Evolutionary conservation across 2,113 vertebrate species (phyloP).

Genomic region (Clarias macrocephalus): DNA sequence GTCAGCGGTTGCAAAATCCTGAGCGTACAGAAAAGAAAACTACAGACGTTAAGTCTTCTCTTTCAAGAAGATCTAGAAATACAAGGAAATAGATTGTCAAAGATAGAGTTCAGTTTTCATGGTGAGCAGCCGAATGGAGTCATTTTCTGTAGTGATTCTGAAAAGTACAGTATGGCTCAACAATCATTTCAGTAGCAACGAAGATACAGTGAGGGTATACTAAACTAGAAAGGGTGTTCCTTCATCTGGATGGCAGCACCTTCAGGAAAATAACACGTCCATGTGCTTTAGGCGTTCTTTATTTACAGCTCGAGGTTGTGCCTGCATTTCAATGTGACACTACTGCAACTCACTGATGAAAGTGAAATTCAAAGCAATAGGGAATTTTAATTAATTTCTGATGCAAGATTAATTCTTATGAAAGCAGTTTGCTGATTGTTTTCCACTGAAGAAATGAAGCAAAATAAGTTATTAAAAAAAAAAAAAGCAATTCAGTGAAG

Average conservation of each 20-base stretch:
- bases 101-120: not conserved
- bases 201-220: not conserved
- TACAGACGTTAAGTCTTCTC: not conserved
- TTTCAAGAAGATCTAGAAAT: not conserved
- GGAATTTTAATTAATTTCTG: not conserved
- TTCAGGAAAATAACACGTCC: not conserved
- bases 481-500: not conserved
- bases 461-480: no score
- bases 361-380: not conserved
- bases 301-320: not conserved
- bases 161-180: not conserved
- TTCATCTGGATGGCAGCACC: not conserved
- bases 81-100: not conserved
- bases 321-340: not conserved
- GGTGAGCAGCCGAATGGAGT: not conserved
- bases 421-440: not conserved
- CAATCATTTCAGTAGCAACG: not conserved
- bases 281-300: not conserved
- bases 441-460: not conserved
- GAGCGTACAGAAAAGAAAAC: not conserved
- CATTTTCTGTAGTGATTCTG: not conserved
- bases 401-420: not conserved
- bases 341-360: not conserved
- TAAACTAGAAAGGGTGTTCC: not conserved
- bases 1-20: conserved; percentile 1